Evolutionary conservation across 1,140 invertebrate genomes (phyloP).

Genomic region (Drosophila sechellia): DNA sequence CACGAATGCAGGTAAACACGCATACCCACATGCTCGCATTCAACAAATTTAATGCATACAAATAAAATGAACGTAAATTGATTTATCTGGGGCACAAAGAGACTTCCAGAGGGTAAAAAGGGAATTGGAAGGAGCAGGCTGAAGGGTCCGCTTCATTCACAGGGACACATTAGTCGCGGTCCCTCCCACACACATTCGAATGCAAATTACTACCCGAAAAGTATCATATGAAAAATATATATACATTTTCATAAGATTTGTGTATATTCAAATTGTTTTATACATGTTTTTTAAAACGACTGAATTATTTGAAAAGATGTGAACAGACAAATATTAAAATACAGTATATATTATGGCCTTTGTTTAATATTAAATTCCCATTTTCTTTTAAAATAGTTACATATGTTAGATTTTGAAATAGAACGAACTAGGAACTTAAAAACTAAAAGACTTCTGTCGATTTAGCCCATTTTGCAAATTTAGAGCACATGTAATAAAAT

Average conservation of each 20-base stretch:
- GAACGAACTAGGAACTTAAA: too few relatives aligned
- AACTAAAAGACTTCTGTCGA: too few relatives aligned
- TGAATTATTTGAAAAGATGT: too few relatives aligned
- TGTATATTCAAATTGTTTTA: too few relatives aligned
- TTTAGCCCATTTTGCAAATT: too few relatives aligned
- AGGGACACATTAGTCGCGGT: slow-evolving; percentile 74
- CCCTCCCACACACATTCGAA: slow-evolving; percentile 43
- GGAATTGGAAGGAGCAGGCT: slow-evolving; percentile 6
- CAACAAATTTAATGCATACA: slow-evolving; percentile 75
- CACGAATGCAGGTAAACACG: slow-evolving; percentile 16
- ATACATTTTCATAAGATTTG: too few relatives aligned
- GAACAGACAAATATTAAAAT: too few relatives aligned
- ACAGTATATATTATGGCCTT: too few relatives aligned
- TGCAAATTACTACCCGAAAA: slow-evolving; percentile 56
- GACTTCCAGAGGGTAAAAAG: slow-evolving; percentile 3
- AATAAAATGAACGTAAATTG: slow-evolving; percentile 81
- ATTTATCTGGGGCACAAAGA: slow-evolving; percentile 68
- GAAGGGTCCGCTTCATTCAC: slow-evolving; percentile 65
- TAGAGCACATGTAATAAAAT: neutral
- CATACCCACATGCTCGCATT: slow-evolving; percentile 8
- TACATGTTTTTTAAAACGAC: too few relatives aligned
- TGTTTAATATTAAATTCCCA: too few relatives aligned
- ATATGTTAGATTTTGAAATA: too few relatives aligned
- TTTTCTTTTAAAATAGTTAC: too few relatives aligned
- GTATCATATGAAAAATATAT: neutral